These are phyloP conservation scores for Sus cebifrons DNA, from an alignment of 2,797 vertebrate species.

Conservation along the genomic window DNA sequence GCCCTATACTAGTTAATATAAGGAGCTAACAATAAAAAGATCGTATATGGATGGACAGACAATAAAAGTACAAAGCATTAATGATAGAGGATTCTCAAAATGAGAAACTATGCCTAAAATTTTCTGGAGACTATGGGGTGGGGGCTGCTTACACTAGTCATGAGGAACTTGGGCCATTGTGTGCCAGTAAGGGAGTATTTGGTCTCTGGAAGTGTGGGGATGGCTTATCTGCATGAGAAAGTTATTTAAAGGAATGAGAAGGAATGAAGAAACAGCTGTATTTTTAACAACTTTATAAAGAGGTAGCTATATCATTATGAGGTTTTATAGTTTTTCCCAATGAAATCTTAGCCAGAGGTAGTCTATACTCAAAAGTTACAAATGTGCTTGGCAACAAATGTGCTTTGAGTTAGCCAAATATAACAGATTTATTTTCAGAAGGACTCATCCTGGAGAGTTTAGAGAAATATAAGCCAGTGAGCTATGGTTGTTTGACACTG, in stretches of 20 bases:
- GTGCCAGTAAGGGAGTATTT: background rate
- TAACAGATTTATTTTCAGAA: background rate
- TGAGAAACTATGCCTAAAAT: background rate
- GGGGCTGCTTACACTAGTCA: background rate
- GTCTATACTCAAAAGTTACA: background rate
- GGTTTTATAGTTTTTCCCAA: background rate
- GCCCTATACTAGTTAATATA: background rate
- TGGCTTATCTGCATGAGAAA: background rate
- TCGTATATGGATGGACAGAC: background rate
- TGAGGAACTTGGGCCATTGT: background rate
- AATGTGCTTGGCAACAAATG: background rate
- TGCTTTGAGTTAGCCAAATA: background rate
- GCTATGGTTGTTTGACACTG: background rate
- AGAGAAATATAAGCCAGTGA: background rate
- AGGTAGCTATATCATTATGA: background rate
- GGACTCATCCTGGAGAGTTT: background rate
- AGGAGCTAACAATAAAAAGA: background rate
- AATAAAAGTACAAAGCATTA: background rate
- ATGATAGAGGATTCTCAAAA: background rate
- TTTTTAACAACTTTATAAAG: slow-evolving; percentile 52
- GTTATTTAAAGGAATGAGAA: background rate
- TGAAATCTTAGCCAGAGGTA: background rate
- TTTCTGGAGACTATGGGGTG: background rate
- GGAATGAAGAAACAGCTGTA: background rate
- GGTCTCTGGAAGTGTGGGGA: background rate